A percentile compares a stretch with the other conserved stretches of the same genome.
Evolutionary conservation across 37 sponge, comb jelly and placozoan species (phyloP).

Genomic region (Tethya wilhelma): DNA sequence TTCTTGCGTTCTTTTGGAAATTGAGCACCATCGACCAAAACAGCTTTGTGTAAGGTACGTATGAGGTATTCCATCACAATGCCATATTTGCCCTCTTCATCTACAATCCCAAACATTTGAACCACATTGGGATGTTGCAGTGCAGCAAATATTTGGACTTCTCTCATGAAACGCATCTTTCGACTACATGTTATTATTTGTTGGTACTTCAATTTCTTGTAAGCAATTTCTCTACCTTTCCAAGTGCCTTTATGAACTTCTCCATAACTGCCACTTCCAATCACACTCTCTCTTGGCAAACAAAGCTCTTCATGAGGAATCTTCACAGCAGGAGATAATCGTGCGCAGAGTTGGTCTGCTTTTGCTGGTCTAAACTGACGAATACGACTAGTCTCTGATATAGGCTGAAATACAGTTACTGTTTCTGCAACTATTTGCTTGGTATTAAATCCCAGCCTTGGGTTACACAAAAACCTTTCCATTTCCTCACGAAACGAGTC

Average conservation of each 20-base stretch:
- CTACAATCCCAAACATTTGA: conserved; percentile 42
- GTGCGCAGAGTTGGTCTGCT: no score
- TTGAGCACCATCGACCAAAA: conserved; percentile 8
- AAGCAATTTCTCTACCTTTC: conserved; percentile 28
- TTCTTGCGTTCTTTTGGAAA: conserved; percentile 15
- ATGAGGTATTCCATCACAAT: no score
- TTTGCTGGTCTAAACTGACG: no score
- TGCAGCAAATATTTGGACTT: conserved; percentile 19
- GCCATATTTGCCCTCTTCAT: conserved; percentile 20
- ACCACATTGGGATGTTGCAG: conserved; percentile 35
- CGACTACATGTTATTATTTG: conserved; percentile 29
- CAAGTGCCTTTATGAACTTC: conserved; percentile 19
- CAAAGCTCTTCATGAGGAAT: conserved; percentile 28
- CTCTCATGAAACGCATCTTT: conserved; percentile 8
- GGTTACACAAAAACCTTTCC: no score
- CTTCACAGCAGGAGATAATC: neutral
- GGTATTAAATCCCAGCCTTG: no score
- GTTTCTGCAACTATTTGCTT: no score
- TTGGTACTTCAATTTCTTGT: conserved; percentile 18
- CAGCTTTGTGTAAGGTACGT: conserved; percentile 9
- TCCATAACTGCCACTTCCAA: conserved; percentile 47
- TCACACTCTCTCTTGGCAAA: conserved; percentile 8
- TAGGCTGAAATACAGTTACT: no score
- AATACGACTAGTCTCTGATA: no score
- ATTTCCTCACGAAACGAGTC: no score